Conservation (phyloP, 2,888 invertebrate genomes). For the Mythimna pallens region DNA sequence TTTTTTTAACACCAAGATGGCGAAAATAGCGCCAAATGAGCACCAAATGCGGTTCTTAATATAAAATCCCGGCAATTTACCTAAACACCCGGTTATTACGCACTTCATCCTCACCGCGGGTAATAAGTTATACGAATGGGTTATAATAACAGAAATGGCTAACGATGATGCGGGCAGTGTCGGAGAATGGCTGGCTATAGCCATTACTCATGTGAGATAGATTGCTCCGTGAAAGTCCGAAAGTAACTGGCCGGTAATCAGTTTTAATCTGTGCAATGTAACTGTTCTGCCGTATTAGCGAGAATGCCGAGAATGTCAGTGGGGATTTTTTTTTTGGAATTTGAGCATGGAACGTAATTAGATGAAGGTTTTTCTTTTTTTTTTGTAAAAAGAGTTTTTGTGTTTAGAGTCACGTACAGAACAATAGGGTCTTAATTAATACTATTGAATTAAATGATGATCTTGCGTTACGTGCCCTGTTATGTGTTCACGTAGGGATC, state of each 20-base stretch:
- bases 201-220: conserved; percentile 69
- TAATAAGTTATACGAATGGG: conserved; percentile 72
- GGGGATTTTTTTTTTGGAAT: conserved; percentile 14
- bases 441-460: too few species aligned
- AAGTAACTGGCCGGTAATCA: conserved; percentile 59
- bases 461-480: too few species aligned
- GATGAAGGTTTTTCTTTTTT: conserved; percentile 5
- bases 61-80: conserved; percentile 65
- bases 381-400: not conserved
- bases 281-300: conserved; percentile 57
- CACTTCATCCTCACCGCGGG: conserved; percentile 59
- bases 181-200: conserved; percentile 58
- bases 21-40: conserved; percentile 51
- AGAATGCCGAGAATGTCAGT: conserved; percentile 53
- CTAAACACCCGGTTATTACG: conserved; percentile 71
- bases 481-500: too few species aligned
- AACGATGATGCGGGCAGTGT: conserved; percentile 69
- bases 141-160: conserved; percentile 74
- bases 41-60: conserved; percentile 58
- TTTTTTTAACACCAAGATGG: conserved; percentile 53
- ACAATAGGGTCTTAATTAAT: not conserved
- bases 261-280: conserved; percentile 61
- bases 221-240: conserved; percentile 71
- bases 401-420: not conserved
- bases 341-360: conserved; percentile 25